These are phyloP conservation scores for Crocidura indochinensis DNA, from an alignment of 2,797 vertebrate species.

Conservation along the genomic window DNA sequence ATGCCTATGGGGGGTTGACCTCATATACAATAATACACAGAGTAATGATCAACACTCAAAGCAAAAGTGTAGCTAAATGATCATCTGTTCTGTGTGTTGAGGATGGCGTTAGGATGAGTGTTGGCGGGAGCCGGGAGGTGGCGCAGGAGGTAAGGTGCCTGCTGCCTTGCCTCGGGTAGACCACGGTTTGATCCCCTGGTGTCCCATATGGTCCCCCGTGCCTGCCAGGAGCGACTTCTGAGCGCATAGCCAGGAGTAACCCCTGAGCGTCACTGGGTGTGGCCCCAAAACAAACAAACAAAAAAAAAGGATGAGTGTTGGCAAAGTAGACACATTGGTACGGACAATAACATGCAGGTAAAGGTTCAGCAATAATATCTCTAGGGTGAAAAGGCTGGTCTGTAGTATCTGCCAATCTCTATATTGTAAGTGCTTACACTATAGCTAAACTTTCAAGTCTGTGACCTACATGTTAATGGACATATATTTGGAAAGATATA, in stretches of 20 bases:
- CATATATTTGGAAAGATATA: conserved; percentile 29
- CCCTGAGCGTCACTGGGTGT: no score
- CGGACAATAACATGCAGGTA: neutral
- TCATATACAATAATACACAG: conserved; percentile 86
- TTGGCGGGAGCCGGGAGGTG: no score
- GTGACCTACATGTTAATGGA: neutral
- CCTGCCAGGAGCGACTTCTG: no score
- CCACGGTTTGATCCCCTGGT: no score
- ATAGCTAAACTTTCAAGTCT: neutral
- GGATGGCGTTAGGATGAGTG: neutral
- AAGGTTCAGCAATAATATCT: conserved; percentile 15
- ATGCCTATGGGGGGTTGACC: conserved; percentile 89
- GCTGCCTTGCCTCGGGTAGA: no score
- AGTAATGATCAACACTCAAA: conserved; percentile 81
- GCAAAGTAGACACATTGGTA: neutral
- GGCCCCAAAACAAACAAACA: no score
- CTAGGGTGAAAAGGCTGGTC: neutral
- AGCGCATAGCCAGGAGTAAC: no score
- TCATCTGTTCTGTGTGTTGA: conserved; percentile 34
- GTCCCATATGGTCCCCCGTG: no score
- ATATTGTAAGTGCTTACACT: conserved; percentile 9
- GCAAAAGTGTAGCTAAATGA: conserved; percentile 61
- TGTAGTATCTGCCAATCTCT: conserved; percentile 39
- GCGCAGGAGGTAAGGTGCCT: no score
- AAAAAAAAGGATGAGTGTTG: conserved; percentile 19